A percentile compares a stretch with the other conserved stretches of the same genome.
Conservation (phyloP, 2,113 vertebrate genomes). For the Nicator chloris region DNA sequence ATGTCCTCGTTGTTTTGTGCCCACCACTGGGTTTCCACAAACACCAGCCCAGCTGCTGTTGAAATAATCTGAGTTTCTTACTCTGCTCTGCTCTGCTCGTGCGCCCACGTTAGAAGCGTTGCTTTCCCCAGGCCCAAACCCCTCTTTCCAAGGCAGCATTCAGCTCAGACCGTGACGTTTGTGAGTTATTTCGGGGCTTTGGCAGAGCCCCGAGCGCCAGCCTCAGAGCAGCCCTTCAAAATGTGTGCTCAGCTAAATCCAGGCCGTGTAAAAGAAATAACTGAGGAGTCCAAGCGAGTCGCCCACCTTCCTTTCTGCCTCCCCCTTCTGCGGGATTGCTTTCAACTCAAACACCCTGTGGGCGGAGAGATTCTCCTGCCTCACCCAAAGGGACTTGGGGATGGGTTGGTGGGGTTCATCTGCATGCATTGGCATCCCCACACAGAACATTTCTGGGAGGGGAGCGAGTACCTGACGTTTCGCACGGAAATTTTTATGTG, state of each 20-base stretch:
- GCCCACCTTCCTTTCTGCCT: slow-evolving; percentile 70
- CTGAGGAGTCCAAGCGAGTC: slow-evolving; percentile 36
- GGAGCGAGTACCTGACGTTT: neutral
- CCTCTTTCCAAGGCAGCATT: neutral
- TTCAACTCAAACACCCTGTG: slow-evolving; percentile 70
- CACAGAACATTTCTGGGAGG: neutral
- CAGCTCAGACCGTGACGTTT: slow-evolving; percentile 36
- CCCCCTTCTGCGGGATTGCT: slow-evolving; percentile 48
- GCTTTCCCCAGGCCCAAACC: slow-evolving; percentile 22
- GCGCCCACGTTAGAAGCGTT: neutral
- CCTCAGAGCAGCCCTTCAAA: slow-evolving; percentile 43
- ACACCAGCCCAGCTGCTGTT: neutral
- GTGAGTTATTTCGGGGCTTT: slow-evolving; percentile 57
- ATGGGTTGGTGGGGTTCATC: slow-evolving; percentile 13
- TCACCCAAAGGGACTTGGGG: slow-evolving; percentile 22
- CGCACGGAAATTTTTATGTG: rapidly evolving
- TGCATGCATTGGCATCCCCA: slow-evolving; percentile 36
- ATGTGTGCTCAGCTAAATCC: slow-evolving; percentile 64
- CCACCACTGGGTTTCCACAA: neutral
- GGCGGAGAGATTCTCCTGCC: slow-evolving; percentile 44
- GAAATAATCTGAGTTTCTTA: neutral
- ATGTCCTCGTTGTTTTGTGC: slow-evolving; percentile 6
- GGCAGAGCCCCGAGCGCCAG: slow-evolving; percentile 36
- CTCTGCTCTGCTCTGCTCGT: neutral
- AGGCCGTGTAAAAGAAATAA: slow-evolving; percentile 35